Evolutionary conservation across 64 coral and sea anemone genomes (phyloP).

Genomic region (Cladopsammia gracilis): DNA sequence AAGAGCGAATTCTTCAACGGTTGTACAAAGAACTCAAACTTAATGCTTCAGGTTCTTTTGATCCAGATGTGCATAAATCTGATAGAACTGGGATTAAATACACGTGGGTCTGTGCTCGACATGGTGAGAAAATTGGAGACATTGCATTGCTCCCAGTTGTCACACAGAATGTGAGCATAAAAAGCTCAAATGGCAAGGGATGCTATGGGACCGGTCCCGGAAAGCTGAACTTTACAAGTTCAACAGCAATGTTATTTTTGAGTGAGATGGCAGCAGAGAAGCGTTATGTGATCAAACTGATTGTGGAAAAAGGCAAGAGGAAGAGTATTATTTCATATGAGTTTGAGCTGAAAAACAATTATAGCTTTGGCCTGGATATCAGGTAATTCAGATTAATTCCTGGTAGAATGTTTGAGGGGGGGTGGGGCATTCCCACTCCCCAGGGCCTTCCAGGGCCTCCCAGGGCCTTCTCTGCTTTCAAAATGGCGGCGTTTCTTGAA

Average conservation of each 20-base stretch:
- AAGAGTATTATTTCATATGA: background rate
- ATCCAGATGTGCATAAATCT: slow-evolving; percentile 18
- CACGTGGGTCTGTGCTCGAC: slow-evolving; percentile 21
- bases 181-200: background rate
- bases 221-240: slow-evolving; percentile 4
- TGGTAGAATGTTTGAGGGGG: background rate
- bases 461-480: too few relatives aligned
- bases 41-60: slow-evolving; percentile 29
- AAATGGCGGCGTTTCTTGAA: too few relatives aligned
- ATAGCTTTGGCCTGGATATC: background rate
- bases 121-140: background rate
- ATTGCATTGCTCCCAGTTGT: slow-evolving; percentile 4
- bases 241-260: background rate
- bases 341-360: background rate
- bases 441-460: too few relatives aligned
- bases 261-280: background rate
- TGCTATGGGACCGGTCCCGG: slow-evolving; percentile 20
- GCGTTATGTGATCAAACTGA: slow-evolving; percentile 1
- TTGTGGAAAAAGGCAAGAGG: background rate
- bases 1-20: background rate
- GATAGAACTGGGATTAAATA: background rate
- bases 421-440: background rate
- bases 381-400: background rate
- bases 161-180: background rate
- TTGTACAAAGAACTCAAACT: slow-evolving; percentile 6